These are phyloP conservation scores for Acrossocheilus wenchowensis DNA, from an alignment of 2,797 vertebrate species.

Conservation along the genomic window DNA sequence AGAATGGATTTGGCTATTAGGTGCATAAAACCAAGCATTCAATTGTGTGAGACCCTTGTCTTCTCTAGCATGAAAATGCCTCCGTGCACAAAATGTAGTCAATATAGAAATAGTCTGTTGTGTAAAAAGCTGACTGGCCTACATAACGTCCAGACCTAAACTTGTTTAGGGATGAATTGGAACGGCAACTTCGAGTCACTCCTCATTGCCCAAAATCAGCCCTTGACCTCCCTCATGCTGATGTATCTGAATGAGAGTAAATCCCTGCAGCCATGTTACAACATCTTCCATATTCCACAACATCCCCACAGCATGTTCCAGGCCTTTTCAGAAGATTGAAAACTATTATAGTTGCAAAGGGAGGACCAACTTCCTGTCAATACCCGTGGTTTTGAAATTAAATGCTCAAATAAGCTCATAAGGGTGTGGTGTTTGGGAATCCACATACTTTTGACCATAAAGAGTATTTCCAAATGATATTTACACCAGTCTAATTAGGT, in stretches of 20 bases:
- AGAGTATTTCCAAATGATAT: constrained; percentile 23
- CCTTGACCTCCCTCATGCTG: not conserved
- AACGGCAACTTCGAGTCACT: not conserved
- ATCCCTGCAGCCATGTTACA: not conserved
- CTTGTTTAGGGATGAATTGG: not conserved
- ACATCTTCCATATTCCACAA: not conserved
- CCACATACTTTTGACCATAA: constrained; percentile 11
- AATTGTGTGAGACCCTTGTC: not conserved
- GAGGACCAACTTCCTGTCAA: constrained; percentile 6
- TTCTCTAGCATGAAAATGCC: not conserved
- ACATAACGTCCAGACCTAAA: not conserved
- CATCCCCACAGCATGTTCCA: constrained; percentile 20
- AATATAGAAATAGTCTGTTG: not conserved
- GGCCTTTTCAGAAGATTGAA: constrained; percentile 22
- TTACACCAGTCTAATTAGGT: constrained; percentile 19
- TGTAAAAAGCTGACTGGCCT: not conserved
- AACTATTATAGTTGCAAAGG: constrained; percentile 13
- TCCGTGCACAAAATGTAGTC: not conserved
- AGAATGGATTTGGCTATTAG: not conserved
- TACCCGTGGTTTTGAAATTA: constrained; percentile 9
- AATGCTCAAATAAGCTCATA: constrained; percentile 6
- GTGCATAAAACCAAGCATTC: not conserved
- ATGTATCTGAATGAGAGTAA: constrained; percentile 5
- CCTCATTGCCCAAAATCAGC: not conserved
- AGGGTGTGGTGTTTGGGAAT: constrained; percentile 21